These are phyloP conservation scores for Rhyzopertha dominica DNA, from an alignment of 1,140 invertebrate species.

Conservation along the genomic window DNA sequence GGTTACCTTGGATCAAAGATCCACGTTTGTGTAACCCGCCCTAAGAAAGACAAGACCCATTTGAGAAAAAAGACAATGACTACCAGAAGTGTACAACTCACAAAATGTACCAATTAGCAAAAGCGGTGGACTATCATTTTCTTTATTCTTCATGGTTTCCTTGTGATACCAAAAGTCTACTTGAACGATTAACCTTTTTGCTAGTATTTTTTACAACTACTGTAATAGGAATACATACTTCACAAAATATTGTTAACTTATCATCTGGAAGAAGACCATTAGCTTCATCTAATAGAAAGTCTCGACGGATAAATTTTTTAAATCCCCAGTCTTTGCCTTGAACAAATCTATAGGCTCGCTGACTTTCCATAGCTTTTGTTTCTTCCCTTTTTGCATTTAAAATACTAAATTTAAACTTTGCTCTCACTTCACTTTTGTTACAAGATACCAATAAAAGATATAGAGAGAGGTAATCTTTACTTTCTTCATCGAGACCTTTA, in stretches of 20 bases:
- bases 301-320: conserved; percentile 98
- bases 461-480: conserved; percentile 98
- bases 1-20: no score
- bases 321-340: conserved; percentile 99
- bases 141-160: no score
- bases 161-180: no score
- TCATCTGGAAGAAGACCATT: conserved; percentile 97
- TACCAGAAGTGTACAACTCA: no score
- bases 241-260: conserved; percentile 98
- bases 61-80: no score
- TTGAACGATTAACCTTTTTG: no score
- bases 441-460: conserved; percentile 98
- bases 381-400: conserved; percentile 99
- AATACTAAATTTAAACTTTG: conserved; percentile 99
- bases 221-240: conserved; percentile 70
- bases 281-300: conserved; percentile 96
- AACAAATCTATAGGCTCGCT: conserved; percentile 93
- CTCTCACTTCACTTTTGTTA: conserved; percentile 98
- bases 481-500: conserved; percentile 98
- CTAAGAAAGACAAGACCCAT: no score
- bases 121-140: no score
- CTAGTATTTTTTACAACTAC: no score
- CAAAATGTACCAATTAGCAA: no score
- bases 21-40: no score
- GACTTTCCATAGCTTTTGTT: conserved; percentile 96